Base-by-base conservation (phyloP, 2,113 vertebrate species). In the Willisornis vidua region DNA sequence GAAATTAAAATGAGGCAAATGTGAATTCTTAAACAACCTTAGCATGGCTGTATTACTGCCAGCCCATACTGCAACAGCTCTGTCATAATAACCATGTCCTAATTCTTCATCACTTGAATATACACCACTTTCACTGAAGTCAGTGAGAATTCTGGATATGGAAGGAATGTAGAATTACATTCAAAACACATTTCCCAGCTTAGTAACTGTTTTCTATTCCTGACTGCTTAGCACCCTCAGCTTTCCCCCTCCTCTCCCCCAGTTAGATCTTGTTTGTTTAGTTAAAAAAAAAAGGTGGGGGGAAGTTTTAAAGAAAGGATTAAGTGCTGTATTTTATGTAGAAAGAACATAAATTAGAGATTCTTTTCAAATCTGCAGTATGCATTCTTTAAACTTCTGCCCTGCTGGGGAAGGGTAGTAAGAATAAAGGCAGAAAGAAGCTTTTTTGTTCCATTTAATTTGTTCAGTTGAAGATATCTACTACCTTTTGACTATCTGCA, bases 191-290 rank as follows among this genome's bases (percentile, higher is more conserved):
- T 85, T 97, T 97, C 89, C 68, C 91, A 97, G 91, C 86, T 96
- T 91, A 94, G 94, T 97, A 97, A 97, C 95, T 94, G 91, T 98
- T 97, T 97, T 96, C 89, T 97, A 77, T 97, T 97, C 95, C 97
- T 97, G 96, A 93, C 94, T 92, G 39, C 94, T 97, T 97, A 97
- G 93, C 87, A 95, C 68, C 59, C 95, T 97, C 97, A 97, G 94
- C 89, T 96, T 97, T 43, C 14, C 41, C 41, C 41, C 41, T 43
- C 41, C 41, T 43, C 71, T 57, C 96, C 97, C 45, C 26, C 96
- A 98, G 97, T 98, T 98, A 98, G 94, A 67, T 52, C 70, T 49
- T 97, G 93, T 98, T 98, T 98, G 90, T 97, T 98, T 96, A 95
- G 95, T 54, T 29, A 68, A 35, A 75, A 86, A 77, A 77, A 57